Conservation (phyloP, 2,888 invertebrate species). For the Stenurella melanura region DNA sequence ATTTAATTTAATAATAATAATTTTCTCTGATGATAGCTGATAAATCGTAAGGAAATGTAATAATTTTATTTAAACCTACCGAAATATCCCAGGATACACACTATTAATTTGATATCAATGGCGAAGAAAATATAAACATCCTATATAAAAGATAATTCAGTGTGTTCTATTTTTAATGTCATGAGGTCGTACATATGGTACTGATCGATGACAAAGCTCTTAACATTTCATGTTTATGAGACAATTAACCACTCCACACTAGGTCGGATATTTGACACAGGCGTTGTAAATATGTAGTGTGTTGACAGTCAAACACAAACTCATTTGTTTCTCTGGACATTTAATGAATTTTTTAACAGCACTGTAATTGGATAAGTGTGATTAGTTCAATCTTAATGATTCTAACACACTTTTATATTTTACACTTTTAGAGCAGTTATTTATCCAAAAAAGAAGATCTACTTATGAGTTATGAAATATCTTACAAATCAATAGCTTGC, state of each 20-base stretch:
- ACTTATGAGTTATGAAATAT: too few species aligned
- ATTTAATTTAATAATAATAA: too few species aligned
- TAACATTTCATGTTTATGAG: conserved; percentile 60
- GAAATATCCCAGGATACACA: too few species aligned
- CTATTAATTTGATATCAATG: too few species aligned
- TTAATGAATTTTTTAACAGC: conserved; percentile 17
- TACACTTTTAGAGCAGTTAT: background rate
- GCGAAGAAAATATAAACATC: too few species aligned
- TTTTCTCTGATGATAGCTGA: too few species aligned
- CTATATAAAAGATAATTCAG: too few species aligned
- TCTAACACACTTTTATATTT: background rate
- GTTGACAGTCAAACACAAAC: conserved; percentile 48
- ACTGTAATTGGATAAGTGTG: conserved; percentile 1
- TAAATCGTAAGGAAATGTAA: too few species aligned
- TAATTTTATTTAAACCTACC: too few species aligned
- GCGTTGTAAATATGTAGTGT: conserved; percentile 52
- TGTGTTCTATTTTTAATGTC: conserved; percentile 54
- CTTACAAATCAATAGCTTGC: too few species aligned
- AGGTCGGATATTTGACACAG: conserved; percentile 61
- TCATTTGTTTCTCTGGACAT: conserved; percentile 25
- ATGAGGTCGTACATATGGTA: conserved; percentile 36
- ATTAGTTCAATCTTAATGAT: background rate
- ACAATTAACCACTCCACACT: conserved; percentile 65
- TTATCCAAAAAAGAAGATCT: background rate
- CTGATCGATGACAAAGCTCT: conserved; percentile 40